Percentiles rank a stretch among this genome's conserved stretches.
Conservation (phyloP, 2,888 invertebrate species). For the Xestobium rufovillosum region DNA sequence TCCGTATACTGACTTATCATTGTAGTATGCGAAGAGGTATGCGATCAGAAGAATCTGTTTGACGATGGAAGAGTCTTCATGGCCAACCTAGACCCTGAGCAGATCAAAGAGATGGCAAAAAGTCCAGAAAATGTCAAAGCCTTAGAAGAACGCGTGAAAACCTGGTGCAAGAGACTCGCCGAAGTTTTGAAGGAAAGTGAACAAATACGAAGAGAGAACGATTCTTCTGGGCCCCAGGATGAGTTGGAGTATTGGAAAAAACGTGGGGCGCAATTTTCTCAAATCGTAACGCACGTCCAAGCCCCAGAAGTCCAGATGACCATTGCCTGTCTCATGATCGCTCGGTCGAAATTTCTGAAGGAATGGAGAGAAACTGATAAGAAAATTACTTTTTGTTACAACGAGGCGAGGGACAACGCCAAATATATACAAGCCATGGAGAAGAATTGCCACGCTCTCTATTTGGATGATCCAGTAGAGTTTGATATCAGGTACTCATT, state of each 20-base stretch:
- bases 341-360: conserved; percentile 71
- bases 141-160: conserved; percentile 66
- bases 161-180: conserved; percentile 74
- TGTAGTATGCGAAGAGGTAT: conserved; percentile 77
- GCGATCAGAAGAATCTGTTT: conserved; percentile 69
- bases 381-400: conserved; percentile 89
- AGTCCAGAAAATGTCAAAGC: conserved; percentile 56
- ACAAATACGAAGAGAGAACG: conserved; percentile 84
- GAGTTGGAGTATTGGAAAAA: conserved; percentile 96
- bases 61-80: conserved; percentile 63
- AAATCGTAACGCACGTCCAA: conserved; percentile 68
- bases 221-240: conserved; percentile 84
- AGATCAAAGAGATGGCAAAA: conserved; percentile 63
- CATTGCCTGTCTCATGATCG: conserved; percentile 64
- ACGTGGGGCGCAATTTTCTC: conserved; percentile 86
- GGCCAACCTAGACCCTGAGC: conserved; percentile 53
- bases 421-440: conserved; percentile 92
- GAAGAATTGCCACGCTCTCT: conserved; percentile 88
- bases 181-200: conserved; percentile 86
- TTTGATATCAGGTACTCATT: too few relatives aligned
- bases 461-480: conserved; percentile 84
- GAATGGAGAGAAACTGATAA: conserved; percentile 80
- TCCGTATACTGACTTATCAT: conserved; percentile 12
- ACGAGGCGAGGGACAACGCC: conserved; percentile 93
- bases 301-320: conserved; percentile 71